Conservation (phyloP, 1,140 invertebrate genomes). For the Diorhabda elongata region DNA sequence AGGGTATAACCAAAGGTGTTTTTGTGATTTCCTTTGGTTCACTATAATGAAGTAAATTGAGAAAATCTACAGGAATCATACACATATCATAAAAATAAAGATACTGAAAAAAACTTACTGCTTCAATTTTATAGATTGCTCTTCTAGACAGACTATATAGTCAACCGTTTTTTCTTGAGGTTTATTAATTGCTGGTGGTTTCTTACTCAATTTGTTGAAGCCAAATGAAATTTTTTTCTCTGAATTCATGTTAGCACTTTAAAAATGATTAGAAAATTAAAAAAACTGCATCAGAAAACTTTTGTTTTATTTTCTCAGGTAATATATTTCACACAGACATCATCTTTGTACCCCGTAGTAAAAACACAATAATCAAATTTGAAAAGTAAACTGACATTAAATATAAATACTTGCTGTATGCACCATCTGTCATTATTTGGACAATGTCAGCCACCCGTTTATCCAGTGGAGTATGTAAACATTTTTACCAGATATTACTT, state of each 20-base stretch:
- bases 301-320: neutral
- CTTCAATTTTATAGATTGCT: slow-evolving; percentile 66
- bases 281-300: neutral
- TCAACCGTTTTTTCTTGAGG: slow-evolving; percentile 55
- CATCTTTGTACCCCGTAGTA: neutral
- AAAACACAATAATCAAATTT: neutral
- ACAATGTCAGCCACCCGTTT: neutral
- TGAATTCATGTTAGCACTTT: slow-evolving; percentile 5
- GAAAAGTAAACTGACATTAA: neutral
- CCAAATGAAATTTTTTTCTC: slow-evolving; percentile 73
- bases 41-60: slow-evolving; percentile 26
- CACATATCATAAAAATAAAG: no score
- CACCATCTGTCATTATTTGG: neutral
- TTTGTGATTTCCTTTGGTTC: slow-evolving; percentile 54
- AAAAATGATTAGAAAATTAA: neutral
- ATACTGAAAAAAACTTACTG: slow-evolving; percentile 52
- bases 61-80: no score
- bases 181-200: slow-evolving; percentile 48
- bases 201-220: slow-evolving; percentile 67
- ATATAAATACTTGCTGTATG: neutral
- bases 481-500: neutral
- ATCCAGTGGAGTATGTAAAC: neutral
- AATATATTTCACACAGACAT: neutral
- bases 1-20: slow-evolving; percentile 60
- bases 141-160: slow-evolving; percentile 71